A percentile compares a stretch with the other conserved stretches of the same genome.
These are phyloP conservation scores for Spodoptera litura DNA, from an alignment of 1,140 invertebrate species.

Conservation along the genomic window DNA sequence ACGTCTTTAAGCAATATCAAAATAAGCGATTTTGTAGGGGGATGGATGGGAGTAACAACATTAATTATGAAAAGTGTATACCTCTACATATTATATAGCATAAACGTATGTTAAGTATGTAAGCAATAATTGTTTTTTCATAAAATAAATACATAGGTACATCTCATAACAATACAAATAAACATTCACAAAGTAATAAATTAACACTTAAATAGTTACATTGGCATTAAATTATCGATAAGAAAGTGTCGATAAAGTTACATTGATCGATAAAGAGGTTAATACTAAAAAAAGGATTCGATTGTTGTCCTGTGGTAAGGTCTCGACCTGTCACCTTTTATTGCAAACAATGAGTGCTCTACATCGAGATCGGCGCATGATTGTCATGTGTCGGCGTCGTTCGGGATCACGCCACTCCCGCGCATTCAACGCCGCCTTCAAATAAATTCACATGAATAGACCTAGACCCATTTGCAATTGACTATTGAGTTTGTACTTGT, in stretches of 20 bases:
- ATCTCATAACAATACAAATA: too few relatives aligned
- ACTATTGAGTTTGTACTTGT: background rate
- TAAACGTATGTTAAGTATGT: too few relatives aligned
- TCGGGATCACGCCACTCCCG: slow-evolving; percentile 51
- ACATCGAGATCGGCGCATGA: slow-evolving; percentile 41
- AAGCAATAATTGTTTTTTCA: too few relatives aligned
- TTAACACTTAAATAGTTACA: background rate
- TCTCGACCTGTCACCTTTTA: slow-evolving; percentile 38
- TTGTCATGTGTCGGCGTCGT: slow-evolving; percentile 37
- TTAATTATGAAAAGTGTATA: too few relatives aligned
- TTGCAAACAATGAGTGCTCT: slow-evolving; percentile 26
- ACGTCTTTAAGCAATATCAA: too few relatives aligned
- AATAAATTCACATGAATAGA: background rate
- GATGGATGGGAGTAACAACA: too few relatives aligned
- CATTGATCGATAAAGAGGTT: slow-evolving; percentile 14
- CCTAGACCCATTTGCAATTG: background rate
- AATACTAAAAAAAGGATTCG: slow-evolving; percentile 3
- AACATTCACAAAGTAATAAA: too few relatives aligned
- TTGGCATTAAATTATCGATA: background rate
- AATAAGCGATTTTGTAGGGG: too few relatives aligned
- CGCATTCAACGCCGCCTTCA: slow-evolving; percentile 23
- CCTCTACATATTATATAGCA: too few relatives aligned
- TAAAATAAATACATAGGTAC: too few relatives aligned
- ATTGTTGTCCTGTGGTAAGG: slow-evolving; percentile 1
- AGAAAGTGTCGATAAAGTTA: background rate